Conservation (phyloP, 2,797 vertebrate genomes). For the Nannoperca obscura region DNA sequence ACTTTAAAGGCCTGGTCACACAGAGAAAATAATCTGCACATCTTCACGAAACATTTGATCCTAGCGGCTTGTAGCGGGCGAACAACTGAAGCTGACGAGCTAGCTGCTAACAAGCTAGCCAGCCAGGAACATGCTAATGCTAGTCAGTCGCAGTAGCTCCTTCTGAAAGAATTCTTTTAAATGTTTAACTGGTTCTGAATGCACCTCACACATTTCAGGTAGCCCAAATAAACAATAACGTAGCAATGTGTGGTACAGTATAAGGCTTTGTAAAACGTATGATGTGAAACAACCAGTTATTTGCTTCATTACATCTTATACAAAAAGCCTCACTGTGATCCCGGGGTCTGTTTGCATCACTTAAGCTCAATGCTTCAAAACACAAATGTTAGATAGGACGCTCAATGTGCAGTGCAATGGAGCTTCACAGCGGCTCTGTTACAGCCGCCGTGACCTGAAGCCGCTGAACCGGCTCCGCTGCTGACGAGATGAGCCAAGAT, state of each 20-base stretch:
- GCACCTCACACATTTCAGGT: background rate
- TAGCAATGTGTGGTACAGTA: background rate
- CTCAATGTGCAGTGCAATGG: constrained; percentile 82
- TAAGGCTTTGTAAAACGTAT: constrained; percentile 24
- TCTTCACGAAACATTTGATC: too few relatives aligned
- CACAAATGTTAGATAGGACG: constrained; percentile 79
- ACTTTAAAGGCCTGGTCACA: too few relatives aligned
- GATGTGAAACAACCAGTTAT: constrained; percentile 32
- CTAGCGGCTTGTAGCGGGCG: too few relatives aligned
- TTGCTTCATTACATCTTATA: constrained; percentile 38
- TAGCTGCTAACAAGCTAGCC: background rate
- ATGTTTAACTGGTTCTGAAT: background rate
- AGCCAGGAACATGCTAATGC: too few relatives aligned
- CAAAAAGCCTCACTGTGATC: constrained; percentile 43
- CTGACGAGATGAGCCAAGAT: constrained; percentile 57
- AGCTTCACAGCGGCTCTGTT: constrained; percentile 70
- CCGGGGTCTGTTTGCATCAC: constrained; percentile 75
- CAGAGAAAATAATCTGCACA: too few relatives aligned
- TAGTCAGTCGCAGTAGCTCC: too few relatives aligned
- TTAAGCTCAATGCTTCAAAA: constrained; percentile 83
- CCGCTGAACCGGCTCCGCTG: constrained; percentile 61
- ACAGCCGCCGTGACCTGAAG: constrained; percentile 60
- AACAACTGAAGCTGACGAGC: background rate
- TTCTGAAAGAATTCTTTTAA: background rate
- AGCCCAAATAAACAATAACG: constrained; percentile 14